phyloP scores from a whole-genome alignment of 2,888 invertebrate genomes.

The Tipula confusa region DNA sequence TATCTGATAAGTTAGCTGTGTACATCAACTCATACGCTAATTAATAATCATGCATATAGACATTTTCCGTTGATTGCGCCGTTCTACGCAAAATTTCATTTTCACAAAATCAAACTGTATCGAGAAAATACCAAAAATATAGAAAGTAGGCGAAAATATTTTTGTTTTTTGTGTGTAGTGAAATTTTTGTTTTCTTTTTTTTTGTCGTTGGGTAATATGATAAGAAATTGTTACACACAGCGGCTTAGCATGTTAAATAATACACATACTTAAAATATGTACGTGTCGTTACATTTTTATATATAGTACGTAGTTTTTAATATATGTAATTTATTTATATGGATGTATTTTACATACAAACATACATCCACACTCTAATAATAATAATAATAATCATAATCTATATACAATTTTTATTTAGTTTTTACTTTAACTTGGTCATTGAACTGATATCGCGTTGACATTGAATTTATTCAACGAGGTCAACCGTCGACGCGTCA shows the following conservation, averaged over 20 bases:
- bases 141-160: background rate
- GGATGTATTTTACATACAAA: background rate
- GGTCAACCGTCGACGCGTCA: slow-evolving; percentile 28
- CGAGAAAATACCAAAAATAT: background rate
- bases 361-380: background rate
- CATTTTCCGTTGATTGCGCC: background rate
- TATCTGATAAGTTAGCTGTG: too few relatives aligned
- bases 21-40: too few relatives aligned
- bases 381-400: background rate
- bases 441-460: slow-evolving; percentile 29
- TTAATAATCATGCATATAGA: background rate
- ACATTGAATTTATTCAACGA: slow-evolving; percentile 30
- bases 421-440: slow-evolving; percentile 20
- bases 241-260: background rate
- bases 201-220: background rate
- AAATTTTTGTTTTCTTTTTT: background rate
- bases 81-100: background rate
- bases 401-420: background rate
- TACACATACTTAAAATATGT: background rate
- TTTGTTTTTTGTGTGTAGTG: background rate
- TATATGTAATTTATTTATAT: background rate
- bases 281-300: background rate
- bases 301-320: background rate
- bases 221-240: background rate
- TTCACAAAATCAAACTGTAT: background rate